Base-by-base conservation (phyloP, 2,797 vertebrate species). In the Crenuchus spilurus region DNA sequence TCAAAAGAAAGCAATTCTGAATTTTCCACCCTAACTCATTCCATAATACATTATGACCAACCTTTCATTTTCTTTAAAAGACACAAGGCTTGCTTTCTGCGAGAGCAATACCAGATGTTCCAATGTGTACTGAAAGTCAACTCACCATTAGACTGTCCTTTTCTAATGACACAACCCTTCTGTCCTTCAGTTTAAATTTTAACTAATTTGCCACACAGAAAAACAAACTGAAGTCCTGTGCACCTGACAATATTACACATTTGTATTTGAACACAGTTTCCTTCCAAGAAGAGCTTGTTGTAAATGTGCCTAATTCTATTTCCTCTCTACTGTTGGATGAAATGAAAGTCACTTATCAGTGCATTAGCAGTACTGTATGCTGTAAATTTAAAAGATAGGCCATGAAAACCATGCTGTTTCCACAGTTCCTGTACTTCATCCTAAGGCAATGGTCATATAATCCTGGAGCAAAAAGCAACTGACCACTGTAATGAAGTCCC, bases 61-160 rank as follows among this genome's bases (percentile, higher is more conserved):
- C 71, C 77, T 78, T 78, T 78, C 66, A 78, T 78, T 72, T 74
- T 74, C 77, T 70, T 74, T 67, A 70, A 74, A 78, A 78, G 58
- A 46, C 22, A 44, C 22, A 7, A 28, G 39, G 60, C 22, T 66
- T 46, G 55, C 64, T 74, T 52, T 78, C 69, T 33, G 22, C 39
- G 49, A 55, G 46, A 72, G 63, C 58, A 42, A 74, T 44, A 49
- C 49, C 42, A 48, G 74, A 44, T 39, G 49, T 35, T 31, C 31
- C 42, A 62, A 51, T 26, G 49, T 49, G 28, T 61, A 49, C 70
- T 64, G 60, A 74, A 35, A 74, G 66, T 60, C 57, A 70, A 73
- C 70, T 80, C 62, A 33, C 57, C 24, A 66, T 78, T 80, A 63
- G 54, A 70, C 60, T 84, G 60, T 65, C 51, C 70, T 74, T 70